Evolutionary conservation across 2,113 vertebrate genomes (phyloP).

Genomic region (Takifugu bimaculatus): DNA sequence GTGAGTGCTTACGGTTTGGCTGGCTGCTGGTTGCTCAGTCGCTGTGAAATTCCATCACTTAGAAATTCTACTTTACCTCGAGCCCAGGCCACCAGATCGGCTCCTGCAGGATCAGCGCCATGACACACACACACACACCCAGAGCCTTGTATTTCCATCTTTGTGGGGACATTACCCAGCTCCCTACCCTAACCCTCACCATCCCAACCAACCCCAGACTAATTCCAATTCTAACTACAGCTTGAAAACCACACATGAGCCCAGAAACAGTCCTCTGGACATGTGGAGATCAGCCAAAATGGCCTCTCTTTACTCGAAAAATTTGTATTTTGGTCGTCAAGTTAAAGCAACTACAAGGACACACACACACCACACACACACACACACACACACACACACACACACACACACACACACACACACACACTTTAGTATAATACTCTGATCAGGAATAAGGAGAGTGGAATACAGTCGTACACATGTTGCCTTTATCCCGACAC

Average conservation of each 20-base stretch:
- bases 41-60: conserved; percentile 76
- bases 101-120: conserved; percentile 36
- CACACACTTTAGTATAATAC: conserved; percentile 15
- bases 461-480: conserved; percentile 18
- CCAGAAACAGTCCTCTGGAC: too few species aligned
- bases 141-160: not conserved
- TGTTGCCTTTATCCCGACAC: conserved; percentile 35
- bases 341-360: too few species aligned
- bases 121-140: conserved; percentile 14
- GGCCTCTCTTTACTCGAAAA: too few species aligned
- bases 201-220: too few species aligned
- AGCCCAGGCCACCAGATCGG: conserved; percentile 52
- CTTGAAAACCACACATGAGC: too few species aligned
- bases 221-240: too few species aligned
- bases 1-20: conserved; percentile 70
- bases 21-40: conserved; percentile 53
- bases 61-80: conserved; percentile 71
- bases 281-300: too few species aligned
- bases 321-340: too few species aligned
- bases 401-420: conserved; percentile 6
- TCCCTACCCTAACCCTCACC: too few species aligned
- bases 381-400: conserved; percentile 6
- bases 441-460: conserved; percentile 13
- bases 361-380: conserved; percentile 2
- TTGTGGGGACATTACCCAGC: too few species aligned